Percentiles rank a stretch among this genome's conserved stretches.
Evolutionary conservation across 2,888 invertebrate genomes (phyloP).

Genomic region (Apantesis nais): DNA sequence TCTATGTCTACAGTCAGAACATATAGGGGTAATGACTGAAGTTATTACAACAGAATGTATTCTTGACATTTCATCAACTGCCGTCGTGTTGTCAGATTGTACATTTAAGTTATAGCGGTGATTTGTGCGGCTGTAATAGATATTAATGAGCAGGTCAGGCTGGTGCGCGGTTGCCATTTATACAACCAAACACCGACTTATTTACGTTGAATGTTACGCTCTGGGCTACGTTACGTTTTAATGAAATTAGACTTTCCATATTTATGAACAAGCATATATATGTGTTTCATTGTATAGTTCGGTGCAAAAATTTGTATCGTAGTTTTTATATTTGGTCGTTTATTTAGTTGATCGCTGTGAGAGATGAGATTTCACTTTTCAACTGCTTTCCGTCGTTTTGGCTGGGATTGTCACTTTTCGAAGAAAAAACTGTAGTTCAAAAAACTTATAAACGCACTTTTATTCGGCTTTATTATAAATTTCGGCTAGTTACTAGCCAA

Average conservation of each 20-base stretch:
- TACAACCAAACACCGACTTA: neutral
- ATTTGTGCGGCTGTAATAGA: conserved; percentile 21
- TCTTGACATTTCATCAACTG: neutral
- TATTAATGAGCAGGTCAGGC: conserved; percentile 23
- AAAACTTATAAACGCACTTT: no score
- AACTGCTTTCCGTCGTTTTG: neutral
- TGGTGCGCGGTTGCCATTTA: neutral
- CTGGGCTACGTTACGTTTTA: neutral
- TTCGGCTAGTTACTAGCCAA: no score
- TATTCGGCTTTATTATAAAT: no score
- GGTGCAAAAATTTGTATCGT: neutral
- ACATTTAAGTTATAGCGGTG: conserved; percentile 11
- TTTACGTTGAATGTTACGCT: neutral
- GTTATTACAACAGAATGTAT: neutral
- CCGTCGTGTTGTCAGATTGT: neutral
- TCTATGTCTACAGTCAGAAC: neutral
- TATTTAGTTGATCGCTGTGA: neutral
- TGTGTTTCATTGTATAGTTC: neutral
- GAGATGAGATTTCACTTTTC: neutral
- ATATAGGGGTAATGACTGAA: neutral
- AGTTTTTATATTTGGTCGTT: neutral
- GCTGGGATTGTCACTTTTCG: neutral
- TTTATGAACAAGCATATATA: neutral
- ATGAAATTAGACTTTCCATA: neutral
- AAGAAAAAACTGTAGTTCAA: no score